Evolutionary conservation across 2,113 vertebrate genomes (phyloP), one percentile per base, ranked within the genome.

Genomic region (Enhydra lutris): DNA sequence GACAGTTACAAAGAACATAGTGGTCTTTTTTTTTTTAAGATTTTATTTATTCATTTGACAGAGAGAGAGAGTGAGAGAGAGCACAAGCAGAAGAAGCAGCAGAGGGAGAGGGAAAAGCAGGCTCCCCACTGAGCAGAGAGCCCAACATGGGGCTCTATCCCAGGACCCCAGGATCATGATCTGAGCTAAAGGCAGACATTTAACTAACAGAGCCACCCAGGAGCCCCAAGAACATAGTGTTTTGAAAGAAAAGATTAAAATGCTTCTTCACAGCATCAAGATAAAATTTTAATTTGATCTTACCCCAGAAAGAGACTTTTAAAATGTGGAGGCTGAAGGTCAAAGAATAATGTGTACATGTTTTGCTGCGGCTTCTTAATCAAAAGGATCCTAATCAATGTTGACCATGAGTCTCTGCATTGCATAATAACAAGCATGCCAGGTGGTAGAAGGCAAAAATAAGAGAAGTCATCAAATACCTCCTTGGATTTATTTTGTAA

Each of bases 181-280:
- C 14, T 65, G 63, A 65, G 29, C 63, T 6, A 6, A 65, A 34
- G 31, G 63, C 63, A 65, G 63, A 65, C 29, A 29, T 31, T 34
- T 34, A 67, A 67, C 31, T 11, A 7, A 34, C 63, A 34, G 63
- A 67, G 63, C 31, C 31, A 67, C 31, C 31, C 31, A 34, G 31
- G 14, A 3, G 6, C 31, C 31, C 63, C 31, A 67, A 65, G 63
- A 15, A 67, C 31, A 67, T 17, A 17, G 18, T 31, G 13, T 81
- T 91, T 91, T 55, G 69, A 73, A 91, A 39, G 74, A 87, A 92
- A 63, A 69, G 78, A 94, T 76, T 57, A 61, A 97, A 92, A 82
- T 67, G 21, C 36, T 82, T 86, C 24, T 90, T 92, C n/a, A 29
- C 15, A 21, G 29, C 39, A 74, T 71, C 71, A 89, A 88, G 95